Percentiles rank a stretch among this genome's conserved stretches.
These are phyloP conservation scores for Drosophila setosimentum DNA, from an alignment of 2,888 invertebrate species.

Conservation along the genomic window DNA sequence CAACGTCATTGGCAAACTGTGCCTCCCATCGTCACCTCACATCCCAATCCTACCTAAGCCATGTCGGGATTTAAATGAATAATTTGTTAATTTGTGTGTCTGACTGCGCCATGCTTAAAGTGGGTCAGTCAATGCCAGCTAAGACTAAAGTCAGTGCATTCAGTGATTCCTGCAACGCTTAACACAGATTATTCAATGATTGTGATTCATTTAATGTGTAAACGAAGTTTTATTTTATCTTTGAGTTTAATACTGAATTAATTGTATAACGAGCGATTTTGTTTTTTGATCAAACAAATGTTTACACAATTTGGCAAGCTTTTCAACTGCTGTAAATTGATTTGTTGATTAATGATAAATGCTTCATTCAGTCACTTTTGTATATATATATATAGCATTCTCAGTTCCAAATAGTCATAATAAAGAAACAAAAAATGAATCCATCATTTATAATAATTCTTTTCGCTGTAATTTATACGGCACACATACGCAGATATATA, in stretches of 20 bases:
- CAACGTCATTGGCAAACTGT: constrained; percentile 63
- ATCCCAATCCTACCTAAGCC: not conserved
- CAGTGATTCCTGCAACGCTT: not conserved
- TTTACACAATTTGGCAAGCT: constrained; percentile 12
- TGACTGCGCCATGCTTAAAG: constrained; percentile 33
- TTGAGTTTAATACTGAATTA: not conserved
- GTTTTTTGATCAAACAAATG: not conserved
- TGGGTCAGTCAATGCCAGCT: constrained; percentile 45
- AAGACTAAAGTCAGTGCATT: constrained; percentile 25
- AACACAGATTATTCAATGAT: constrained; percentile 3
- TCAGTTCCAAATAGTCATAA: not conserved
- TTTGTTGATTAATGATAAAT: constrained; percentile 7
- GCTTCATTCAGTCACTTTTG: constrained; percentile 5
- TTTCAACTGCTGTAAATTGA: constrained; percentile 1
- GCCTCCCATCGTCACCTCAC: not conserved
- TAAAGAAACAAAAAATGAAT: not conserved
- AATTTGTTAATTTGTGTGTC: constrained; percentile 57
- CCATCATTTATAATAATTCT: constrained; percentile 4
- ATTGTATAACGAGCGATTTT: not conserved
- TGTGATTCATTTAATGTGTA: not conserved
- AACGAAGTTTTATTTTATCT: not conserved
- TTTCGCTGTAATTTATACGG: not conserved
- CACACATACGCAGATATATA: not conserved
- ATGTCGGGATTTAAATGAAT: constrained; percentile 69
- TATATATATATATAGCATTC: constrained; percentile 1